phyloP scores from a whole-genome alignment of 2,113 vertebrate genomes.

The Phrynocephalus versicolor region DNA sequence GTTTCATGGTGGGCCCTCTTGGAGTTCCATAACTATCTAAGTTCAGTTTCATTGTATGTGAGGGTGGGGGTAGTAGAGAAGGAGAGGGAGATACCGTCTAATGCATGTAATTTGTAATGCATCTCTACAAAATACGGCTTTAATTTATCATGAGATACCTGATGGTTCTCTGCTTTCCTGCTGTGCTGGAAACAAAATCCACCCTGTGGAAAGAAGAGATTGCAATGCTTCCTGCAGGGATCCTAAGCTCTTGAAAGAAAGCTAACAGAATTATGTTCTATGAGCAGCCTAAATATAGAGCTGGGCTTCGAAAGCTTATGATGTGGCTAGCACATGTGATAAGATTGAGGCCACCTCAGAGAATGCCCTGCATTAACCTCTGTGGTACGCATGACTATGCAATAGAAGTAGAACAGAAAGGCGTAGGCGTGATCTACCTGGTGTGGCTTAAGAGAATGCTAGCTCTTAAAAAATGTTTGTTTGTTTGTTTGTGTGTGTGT shows the following conservation, averaged over 20 bases:
- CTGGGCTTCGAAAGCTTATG: background rate
- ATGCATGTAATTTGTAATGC: background rate
- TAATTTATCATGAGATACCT: background rate
- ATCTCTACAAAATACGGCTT: background rate
- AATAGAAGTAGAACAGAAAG: background rate
- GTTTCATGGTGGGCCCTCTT: too few relatives aligned
- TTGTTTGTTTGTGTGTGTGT: too few relatives aligned
- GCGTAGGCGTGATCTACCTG: too few relatives aligned
- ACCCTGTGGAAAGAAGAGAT: background rate
- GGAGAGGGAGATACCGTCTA: too few relatives aligned
- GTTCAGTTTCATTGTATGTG: too few relatives aligned
- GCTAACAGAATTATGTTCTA: background rate
- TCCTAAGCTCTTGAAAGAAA: background rate
- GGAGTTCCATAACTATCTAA: too few relatives aligned
- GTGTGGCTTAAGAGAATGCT: constrained; percentile 1
- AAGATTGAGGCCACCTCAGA: constrained; percentile 17
- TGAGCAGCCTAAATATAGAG: background rate
- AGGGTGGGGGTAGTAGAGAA: too few relatives aligned
- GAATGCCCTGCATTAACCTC: constrained; percentile 15
- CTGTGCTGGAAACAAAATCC: background rate
- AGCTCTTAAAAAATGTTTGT: background rate
- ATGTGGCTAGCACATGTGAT: background rate
- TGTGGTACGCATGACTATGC: background rate
- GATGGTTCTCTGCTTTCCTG: background rate
- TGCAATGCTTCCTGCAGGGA: background rate